A percentile compares a stretch with the other conserved stretches of the same genome.
Conservation (phyloP, 2,113 vertebrate genomes). For the Mormyrus iriodes region DNA sequence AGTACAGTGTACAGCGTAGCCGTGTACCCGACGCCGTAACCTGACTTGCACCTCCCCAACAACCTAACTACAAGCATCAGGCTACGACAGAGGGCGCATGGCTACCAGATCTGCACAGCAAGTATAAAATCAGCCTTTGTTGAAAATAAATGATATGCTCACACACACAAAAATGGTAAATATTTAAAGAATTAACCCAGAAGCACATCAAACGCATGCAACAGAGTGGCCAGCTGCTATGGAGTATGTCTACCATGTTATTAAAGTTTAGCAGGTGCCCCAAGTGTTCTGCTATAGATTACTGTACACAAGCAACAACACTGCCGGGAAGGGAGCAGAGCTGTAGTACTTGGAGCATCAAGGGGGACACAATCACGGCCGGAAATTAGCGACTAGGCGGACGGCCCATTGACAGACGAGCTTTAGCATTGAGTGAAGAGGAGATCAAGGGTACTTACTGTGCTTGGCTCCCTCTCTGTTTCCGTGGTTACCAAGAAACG, state of each 20-base stretch:
- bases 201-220: neutral
- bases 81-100: neutral
- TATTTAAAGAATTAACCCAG: neutral
- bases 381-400: neutral
- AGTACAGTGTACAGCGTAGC: neutral
- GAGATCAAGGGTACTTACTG: slow-evolving; percentile 72
- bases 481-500: slow-evolving; percentile 73
- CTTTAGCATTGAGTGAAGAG: slow-evolving; percentile 36
- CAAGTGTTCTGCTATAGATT: neutral
- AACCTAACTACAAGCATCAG: neutral
- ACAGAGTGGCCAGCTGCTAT: neutral
- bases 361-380: neutral
- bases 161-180: neutral
- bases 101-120: too few species aligned
- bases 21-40: neutral
- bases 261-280: neutral
- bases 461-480: slow-evolving; percentile 88
- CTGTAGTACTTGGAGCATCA: neutral
- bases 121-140: neutral
- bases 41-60: neutral
- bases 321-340: neutral
- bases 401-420: neutral
- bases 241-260: neutral
- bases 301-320: neutral
- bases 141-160: neutral